These are phyloP conservation scores for Amphiura filiformis DNA, from an alignment of 35 echinoderm and acorn worm genomes.

Conservation along the genomic window DNA sequence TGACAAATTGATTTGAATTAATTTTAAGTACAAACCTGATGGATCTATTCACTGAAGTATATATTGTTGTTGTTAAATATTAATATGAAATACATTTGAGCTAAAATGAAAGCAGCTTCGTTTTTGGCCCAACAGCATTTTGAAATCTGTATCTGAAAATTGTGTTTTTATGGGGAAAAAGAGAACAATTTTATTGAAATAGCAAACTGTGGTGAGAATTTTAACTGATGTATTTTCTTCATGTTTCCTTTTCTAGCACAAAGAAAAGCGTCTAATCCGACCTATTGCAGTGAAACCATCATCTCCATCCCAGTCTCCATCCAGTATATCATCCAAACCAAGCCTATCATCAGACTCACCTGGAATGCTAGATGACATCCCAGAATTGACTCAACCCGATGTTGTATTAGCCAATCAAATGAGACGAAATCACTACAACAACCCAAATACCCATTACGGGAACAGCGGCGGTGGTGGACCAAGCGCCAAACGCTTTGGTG, in stretches of 20 bases:
- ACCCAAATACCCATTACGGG: not conserved
- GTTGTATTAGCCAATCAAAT: slow-evolving; percentile 25
- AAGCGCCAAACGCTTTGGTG: slow-evolving; percentile 13
- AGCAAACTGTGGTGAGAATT: too few species aligned
- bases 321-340: slow-evolving; percentile 27
- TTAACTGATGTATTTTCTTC: too few species aligned
- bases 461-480: not conserved
- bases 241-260: slow-evolving; percentile 4
- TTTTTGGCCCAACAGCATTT: too few species aligned
- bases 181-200: too few species aligned
- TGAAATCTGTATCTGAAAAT: too few species aligned
- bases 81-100: too few species aligned
- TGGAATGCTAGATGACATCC: slow-evolving; percentile 17
- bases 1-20: too few species aligned
- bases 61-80: too few species aligned
- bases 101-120: too few species aligned
- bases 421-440: slow-evolving; percentile 8
- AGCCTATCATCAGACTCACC: slow-evolving; percentile 25
- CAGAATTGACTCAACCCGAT: not conserved
- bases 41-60: too few species aligned
- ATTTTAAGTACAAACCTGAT: too few species aligned
- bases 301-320: slow-evolving; percentile 22
- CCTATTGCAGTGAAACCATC: slow-evolving; percentile 18
- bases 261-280: slow-evolving; percentile 22
- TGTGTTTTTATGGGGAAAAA: too few species aligned